These are phyloP conservation scores for Helogale parvula DNA, from an alignment of 2,113 vertebrate species.

Conservation along the genomic window DNA sequence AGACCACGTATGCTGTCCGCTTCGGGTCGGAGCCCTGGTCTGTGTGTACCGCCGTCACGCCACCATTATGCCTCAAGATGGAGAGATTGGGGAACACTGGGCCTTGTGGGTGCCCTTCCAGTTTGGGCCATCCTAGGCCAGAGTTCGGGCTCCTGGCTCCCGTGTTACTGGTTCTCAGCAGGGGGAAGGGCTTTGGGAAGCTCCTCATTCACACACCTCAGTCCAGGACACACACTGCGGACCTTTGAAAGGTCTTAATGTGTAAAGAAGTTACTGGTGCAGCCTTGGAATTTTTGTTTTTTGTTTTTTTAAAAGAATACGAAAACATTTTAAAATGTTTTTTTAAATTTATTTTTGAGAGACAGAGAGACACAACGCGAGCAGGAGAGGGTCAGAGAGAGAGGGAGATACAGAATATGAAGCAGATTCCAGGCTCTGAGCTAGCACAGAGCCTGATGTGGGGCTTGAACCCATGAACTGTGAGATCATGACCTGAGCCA, in stretches of 20 bases:
- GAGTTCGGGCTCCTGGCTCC: neutral
- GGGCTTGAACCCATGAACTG: too few relatives aligned
- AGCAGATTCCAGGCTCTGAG: too few relatives aligned
- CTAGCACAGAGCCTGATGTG: too few relatives aligned
- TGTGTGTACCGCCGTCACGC: rapidly evolving
- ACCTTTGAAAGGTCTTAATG: neutral
- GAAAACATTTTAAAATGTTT: too few relatives aligned
- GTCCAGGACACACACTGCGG: neutral
- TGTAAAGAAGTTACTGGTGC: neutral
- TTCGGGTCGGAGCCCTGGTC: neutral
- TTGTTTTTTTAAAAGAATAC: neutral
- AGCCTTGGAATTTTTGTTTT: neutral
- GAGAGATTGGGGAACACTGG: neutral
- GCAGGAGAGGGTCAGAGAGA: too few relatives aligned
- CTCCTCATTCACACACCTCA: neutral
- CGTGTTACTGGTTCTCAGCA: neutral
- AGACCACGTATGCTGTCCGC: too few relatives aligned
- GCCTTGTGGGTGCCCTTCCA: neutral
- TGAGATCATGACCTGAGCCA: too few relatives aligned
- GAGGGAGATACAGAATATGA: too few relatives aligned
- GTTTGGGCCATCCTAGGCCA: too few relatives aligned
- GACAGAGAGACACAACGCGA: too few relatives aligned
- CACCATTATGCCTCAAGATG: neutral
- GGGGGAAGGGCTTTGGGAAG: neutral
- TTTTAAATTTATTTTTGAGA: too few relatives aligned